Evolutionary conservation across 2,113 vertebrate species (phyloP).

Genomic region (Muntiacus reevesi): DNA sequence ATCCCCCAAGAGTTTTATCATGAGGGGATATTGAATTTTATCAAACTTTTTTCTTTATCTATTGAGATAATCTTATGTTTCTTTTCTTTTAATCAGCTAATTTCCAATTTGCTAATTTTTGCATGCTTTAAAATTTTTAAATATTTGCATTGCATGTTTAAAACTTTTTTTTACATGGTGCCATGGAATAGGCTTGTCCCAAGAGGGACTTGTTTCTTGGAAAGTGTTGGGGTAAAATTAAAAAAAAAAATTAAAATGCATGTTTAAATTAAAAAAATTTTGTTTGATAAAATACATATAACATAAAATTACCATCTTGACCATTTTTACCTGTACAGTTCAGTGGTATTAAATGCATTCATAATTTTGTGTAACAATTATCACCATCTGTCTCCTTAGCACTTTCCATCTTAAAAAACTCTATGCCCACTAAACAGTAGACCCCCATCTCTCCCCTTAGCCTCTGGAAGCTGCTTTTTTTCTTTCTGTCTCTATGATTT

Average conservation of each 20-base stretch:
- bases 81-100: neutral
- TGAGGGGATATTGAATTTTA: neutral
- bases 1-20: neutral
- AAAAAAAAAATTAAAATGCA: neutral
- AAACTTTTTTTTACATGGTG: neutral
- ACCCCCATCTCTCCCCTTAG: neutral
- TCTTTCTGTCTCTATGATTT: neutral
- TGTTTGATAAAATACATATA: neutral
- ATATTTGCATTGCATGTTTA: neutral
- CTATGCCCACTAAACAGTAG: neutral
- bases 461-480: neutral
- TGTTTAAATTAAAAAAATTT: neutral
- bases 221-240: neutral
- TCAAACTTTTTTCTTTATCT: neutral
- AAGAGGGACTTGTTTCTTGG: neutral
- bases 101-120: neutral
- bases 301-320: neutral
- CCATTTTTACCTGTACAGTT: neutral
- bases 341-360: neutral
- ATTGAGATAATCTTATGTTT: neutral
- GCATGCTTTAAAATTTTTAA: neutral
- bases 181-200: neutral
- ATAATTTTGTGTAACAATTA: neutral
- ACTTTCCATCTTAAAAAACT: neutral
- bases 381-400: neutral